phyloP scores from a whole-genome alignment of 2,888 invertebrate genomes.

The Sylvicola cinctus region DNA sequence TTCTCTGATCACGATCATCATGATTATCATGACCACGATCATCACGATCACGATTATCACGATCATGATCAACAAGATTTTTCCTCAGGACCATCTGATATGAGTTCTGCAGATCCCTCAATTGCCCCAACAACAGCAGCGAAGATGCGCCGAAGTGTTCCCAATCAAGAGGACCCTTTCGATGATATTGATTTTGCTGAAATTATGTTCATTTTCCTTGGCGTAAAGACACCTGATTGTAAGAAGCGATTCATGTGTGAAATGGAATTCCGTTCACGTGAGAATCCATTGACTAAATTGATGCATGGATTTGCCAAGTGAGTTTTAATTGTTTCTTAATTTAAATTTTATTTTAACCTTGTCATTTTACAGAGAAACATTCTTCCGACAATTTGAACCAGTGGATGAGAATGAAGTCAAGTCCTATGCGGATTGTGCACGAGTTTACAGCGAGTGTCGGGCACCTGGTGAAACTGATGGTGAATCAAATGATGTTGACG shows the following conservation, averaged over 20 bases:
- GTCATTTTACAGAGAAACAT: too few species aligned
- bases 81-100: neutral
- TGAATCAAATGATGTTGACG: constrained; percentile 19
- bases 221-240: constrained; percentile 22
- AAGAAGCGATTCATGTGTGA: constrained; percentile 30
- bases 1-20: neutral
- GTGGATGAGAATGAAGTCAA: constrained; percentile 6
- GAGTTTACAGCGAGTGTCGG: constrained; percentile 18
- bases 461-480: constrained; percentile 18
- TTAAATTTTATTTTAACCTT: constrained; percentile 7
- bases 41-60: neutral
- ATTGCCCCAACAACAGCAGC: too few species aligned
- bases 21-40: constrained; percentile 1
- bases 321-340: constrained; percentile 12
- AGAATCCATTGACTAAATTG: constrained; percentile 20
- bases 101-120: too few species aligned
- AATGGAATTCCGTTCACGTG: constrained; percentile 26
- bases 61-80: neutral
- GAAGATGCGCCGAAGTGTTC: too few species aligned
- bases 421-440: constrained; percentile 18
- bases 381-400: constrained; percentile 7
- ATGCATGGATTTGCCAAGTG: constrained; percentile 22
- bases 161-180: neutral
- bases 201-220: constrained; percentile 21
- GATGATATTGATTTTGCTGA: constrained; percentile 17